These are phyloP conservation scores for Drosophila ironensis DNA, from an alignment of 1,140 invertebrate genomes.

Conservation along the genomic window DNA sequence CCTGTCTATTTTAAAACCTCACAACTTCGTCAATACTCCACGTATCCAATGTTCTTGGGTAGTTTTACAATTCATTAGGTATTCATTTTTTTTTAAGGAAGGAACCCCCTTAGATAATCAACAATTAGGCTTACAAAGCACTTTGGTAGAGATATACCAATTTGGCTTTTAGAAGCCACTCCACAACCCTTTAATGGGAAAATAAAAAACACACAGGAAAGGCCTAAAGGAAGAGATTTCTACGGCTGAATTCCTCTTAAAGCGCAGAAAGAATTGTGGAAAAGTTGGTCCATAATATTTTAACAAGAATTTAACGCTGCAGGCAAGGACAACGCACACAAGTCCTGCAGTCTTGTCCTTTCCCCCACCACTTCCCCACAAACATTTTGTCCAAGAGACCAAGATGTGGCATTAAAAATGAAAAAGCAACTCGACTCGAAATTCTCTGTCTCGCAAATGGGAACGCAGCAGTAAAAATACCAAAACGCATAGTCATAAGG, in stretches of 20 bases:
- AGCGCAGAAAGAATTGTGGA: slow-evolving; percentile 34
- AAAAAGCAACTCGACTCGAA: slow-evolving; percentile 42
- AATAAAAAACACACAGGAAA: not conserved
- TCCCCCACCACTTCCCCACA: not conserved
- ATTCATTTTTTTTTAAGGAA: too few relatives aligned
- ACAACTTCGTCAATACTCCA: too few relatives aligned
- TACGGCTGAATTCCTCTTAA: slow-evolving; percentile 27
- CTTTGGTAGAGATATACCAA: too few relatives aligned
- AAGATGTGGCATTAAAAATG: slow-evolving; percentile 67
- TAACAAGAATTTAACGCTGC: slow-evolving; percentile 72
- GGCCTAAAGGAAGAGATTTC: slow-evolving; percentile 6
- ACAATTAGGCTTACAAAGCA: too few relatives aligned
- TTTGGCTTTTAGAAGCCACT: not conserved
- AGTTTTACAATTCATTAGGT: too few relatives aligned
- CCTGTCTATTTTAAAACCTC: too few relatives aligned
- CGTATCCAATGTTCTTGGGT: too few relatives aligned
- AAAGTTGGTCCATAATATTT: slow-evolving; percentile 67
- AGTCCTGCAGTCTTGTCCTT: slow-evolving; percentile 2
- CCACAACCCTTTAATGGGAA: not conserved
- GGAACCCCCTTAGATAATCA: too few relatives aligned
- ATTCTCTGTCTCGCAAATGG: slow-evolving; percentile 50
- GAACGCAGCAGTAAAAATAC: slow-evolving; percentile 61
- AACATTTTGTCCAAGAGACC: slow-evolving; percentile 42
- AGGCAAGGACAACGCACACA: slow-evolving; percentile 58
- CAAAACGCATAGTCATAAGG: slow-evolving; percentile 47